These are phyloP conservation scores for Galeopsomyia nigrocyanea DNA, from an alignment of 2,888 invertebrate species.

Conservation along the genomic window DNA sequence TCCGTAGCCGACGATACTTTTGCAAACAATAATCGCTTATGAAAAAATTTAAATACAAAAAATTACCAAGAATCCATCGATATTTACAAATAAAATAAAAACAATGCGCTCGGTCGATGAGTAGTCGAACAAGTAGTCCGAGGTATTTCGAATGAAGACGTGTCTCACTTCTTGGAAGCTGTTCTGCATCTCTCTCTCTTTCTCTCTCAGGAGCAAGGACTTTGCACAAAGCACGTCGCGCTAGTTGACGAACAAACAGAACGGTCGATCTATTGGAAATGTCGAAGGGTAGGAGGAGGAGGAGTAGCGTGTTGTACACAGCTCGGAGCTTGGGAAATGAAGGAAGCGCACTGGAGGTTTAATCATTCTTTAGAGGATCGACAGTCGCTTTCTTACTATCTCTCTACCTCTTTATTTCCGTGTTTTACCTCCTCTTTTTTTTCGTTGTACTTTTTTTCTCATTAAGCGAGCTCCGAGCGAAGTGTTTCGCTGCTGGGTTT, in stretches of 20 bases:
- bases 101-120: too few relatives aligned
- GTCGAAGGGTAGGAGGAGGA: not conserved
- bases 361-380: constrained; percentile 19
- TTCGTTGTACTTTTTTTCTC: not conserved
- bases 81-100: too few relatives aligned
- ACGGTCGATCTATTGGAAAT: constrained; percentile 22
- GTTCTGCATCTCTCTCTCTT: not conserved
- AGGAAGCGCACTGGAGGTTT: constrained; percentile 14
- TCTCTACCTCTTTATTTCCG: constrained; percentile 6
- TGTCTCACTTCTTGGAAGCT: not conserved
- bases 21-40: too few relatives aligned
- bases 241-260: constrained; percentile 20
- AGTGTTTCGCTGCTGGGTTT: too few relatives aligned
- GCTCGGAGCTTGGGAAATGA: not conserved
- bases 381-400: not conserved
- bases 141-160: too few relatives aligned
- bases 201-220: not conserved
- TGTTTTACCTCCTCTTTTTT: too few relatives aligned
- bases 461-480: constrained; percentile 18
- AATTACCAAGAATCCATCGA: too few relatives aligned
- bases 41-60: too few relatives aligned
- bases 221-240: constrained; percentile 19
- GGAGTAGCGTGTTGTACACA: too few relatives aligned
- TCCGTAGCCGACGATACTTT: too few relatives aligned
- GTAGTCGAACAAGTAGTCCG: too few relatives aligned